These are phyloP conservation scores for Picathartes gymnocephalus DNA, from an alignment of 2,113 vertebrate genomes.

Conservation along the genomic window DNA sequence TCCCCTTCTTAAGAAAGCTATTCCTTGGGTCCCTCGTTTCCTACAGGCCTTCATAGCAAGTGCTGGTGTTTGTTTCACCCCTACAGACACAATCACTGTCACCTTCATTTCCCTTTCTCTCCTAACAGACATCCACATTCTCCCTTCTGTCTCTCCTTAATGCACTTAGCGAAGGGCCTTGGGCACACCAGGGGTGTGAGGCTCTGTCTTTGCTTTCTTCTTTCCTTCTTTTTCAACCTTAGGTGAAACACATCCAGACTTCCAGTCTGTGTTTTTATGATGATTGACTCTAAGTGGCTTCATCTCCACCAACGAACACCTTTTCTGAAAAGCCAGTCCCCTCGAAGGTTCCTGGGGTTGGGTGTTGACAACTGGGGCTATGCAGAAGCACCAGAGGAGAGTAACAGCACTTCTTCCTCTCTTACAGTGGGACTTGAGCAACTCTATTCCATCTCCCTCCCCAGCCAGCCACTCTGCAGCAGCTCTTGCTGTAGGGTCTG, in stretches of 20 bases:
- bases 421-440: rapidly evolving
- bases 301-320: rapidly evolving
- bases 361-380: background rate
- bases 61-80: background rate
- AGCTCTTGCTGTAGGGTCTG: background rate
- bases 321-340: background rate
- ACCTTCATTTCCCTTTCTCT: background rate
- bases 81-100: rapidly evolving
- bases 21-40: background rate
- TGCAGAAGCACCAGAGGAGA: background rate
- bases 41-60: background rate
- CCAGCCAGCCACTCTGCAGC: background rate
- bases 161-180: rapidly evolving
- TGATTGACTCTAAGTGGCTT: background rate
- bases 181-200: background rate
- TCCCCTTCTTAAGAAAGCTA: background rate
- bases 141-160: background rate
- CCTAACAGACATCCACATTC: background rate
- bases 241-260: background rate
- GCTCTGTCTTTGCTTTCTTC: background rate
- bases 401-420: background rate
- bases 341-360: rapidly evolving
- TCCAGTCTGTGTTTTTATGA: background rate
- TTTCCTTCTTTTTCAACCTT: background rate
- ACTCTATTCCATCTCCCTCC: background rate